Base-by-base conservation (phyloP, 2,888 invertebrate genomes). In the Dicranocentrus wangi region DNA sequence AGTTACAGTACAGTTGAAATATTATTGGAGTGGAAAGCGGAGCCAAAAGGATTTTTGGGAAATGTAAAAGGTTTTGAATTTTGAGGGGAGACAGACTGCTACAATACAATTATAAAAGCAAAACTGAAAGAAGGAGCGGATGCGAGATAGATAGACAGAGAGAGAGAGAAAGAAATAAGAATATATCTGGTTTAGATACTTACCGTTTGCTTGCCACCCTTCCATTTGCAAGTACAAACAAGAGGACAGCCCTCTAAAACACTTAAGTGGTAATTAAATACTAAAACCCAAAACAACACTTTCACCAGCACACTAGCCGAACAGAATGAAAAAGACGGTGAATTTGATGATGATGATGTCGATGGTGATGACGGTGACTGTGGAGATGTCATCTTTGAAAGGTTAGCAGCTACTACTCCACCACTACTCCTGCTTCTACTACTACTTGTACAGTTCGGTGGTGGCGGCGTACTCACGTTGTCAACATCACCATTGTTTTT, bases 201-300 rank as follows among this genome's bases (percentile, higher is more conserved):
- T 83, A 88, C 96, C 68, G 96, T 95, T 89, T 95, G 94, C 89
- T 97, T 97, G 87, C 96, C 96, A 87, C 94, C 93, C 90, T 96
- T 96, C 97, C 97, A 97, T 90, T 96, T 96, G 90, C 97, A 97
- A 87, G 92, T 92, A 90, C 97, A 97, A 87, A 93, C 93, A 55
- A 91, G 91, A 80, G 94, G 94, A 87, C 94, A 94, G 27, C 68
- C 83, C 58, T 78, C 72, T 32, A 77, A 78, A 66, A 84, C 83
- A 71, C 79, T 77, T 73, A 83, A 78, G 76, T 81, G 83, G 75
- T 81, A 79, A 83, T 81, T 80, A 82, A 82, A 79, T 76, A 85
- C 81, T 73, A 85, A 69, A 73, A 85, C 72, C 78, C 83, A 80
- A 77, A 85, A 82, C 66, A 84, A 71, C 76, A 85, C 82, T 83